These are phyloP conservation scores for Zaprionus nigranus DNA, from an alignment of 1,140 invertebrate genomes.

Conservation along the genomic window DNA sequence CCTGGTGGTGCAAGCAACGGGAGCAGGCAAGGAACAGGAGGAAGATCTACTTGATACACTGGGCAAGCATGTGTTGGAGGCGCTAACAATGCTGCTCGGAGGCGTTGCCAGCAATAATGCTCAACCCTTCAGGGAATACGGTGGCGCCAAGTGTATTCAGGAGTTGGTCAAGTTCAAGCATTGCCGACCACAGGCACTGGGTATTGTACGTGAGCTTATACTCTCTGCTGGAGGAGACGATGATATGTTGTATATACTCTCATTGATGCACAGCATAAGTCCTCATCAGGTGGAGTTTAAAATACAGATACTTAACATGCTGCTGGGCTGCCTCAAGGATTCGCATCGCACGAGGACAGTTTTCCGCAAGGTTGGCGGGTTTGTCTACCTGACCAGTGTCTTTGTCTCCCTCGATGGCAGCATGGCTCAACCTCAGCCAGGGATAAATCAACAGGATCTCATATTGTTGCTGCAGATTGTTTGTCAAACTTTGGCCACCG, in stretches of 20 bases:
- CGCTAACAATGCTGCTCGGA: conserved; percentile 91
- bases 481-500: conserved; percentile 97
- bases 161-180: conserved; percentile 94
- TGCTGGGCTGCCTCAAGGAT: conserved; percentile 95
- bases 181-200: conserved; percentile 92
- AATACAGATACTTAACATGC: conserved; percentile 95
- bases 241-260: conserved; percentile 96
- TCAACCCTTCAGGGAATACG: conserved; percentile 96
- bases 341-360: conserved; percentile 98
- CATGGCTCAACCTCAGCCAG: conserved; percentile 80
- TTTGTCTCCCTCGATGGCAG: conserved; percentile 96
- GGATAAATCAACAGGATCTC: conserved; percentile 86
- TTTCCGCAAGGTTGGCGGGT: conserved; percentile 98
- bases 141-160: conserved; percentile 95
- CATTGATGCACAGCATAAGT: conserved; percentile 95
- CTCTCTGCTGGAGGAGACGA: conserved; percentile 96
- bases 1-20: conserved; percentile 45
- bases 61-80: conserved; percentile 94
- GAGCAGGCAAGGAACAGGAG: conserved; percentile 7
- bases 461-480: conserved; percentile 93
- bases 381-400: conserved; percentile 98
- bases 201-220: conserved; percentile 94
- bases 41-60: conserved; percentile 89
- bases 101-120: conserved; percentile 93
- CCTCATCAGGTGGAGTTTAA: conserved; percentile 92